phyloP scores from a whole-genome alignment of 2,888 invertebrate genomes.

The Lacanobia wlatinum region DNA sequence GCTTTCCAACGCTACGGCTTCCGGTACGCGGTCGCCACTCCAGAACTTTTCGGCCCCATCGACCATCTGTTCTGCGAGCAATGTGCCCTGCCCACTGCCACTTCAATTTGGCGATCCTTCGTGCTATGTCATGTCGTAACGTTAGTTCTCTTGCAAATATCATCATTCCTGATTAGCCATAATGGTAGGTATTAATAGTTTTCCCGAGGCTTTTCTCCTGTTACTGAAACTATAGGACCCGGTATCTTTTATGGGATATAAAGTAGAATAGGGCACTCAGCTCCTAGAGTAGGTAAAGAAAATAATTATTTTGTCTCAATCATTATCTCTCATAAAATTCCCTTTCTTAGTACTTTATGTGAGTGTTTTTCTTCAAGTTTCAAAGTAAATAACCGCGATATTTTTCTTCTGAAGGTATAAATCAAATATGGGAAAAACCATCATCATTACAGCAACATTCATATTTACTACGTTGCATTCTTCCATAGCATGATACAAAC shows the following conservation, averaged over 20 bases:
- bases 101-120: too few species aligned
- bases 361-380: background rate
- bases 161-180: background rate
- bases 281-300: too few species aligned
- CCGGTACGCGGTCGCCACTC: too few species aligned
- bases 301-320: background rate
- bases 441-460: conserved; percentile 13
- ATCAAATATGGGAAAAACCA: conserved; percentile 12
- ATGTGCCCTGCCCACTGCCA: too few species aligned
- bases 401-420: background rate
- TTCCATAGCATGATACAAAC: conserved; percentile 14
- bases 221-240: too few species aligned
- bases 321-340: background rate
- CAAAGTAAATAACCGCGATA: background rate
- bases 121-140: too few species aligned
- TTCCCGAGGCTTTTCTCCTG: background rate
- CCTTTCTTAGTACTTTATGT: background rate
- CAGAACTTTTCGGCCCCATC: too few species aligned
- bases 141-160: too few species aligned
- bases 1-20: too few species aligned
- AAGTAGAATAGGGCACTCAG: too few species aligned
- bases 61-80: too few species aligned
- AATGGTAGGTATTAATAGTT: background rate
- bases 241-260: background rate
- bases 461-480: conserved; percentile 27